A percentile compares a stretch with the other conserved stretches of the same genome.
phyloP scores from a whole-genome alignment of 2,113 vertebrate genomes.

The Neolamprologus cancellatus region DNA sequence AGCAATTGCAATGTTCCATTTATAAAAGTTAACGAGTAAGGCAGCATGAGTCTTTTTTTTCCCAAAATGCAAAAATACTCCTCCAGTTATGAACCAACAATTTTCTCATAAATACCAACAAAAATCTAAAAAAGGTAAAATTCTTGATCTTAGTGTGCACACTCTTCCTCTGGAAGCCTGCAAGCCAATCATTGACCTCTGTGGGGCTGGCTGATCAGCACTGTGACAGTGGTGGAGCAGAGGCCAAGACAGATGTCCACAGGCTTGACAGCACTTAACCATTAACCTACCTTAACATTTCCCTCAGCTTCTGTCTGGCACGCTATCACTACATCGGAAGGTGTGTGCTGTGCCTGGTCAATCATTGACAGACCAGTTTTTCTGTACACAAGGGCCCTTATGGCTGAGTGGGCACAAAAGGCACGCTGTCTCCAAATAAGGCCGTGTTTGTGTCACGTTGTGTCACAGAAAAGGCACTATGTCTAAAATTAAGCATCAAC shows the following conservation, averaged over 20 bases:
- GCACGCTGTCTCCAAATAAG: neutral
- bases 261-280: neutral
- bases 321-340: slow-evolving; percentile 15
- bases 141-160: neutral
- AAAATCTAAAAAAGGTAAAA: slow-evolving; percentile 12
- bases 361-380: neutral
- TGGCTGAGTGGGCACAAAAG: neutral
- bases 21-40: slow-evolving; percentile 30
- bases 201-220: neutral
- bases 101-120: slow-evolving; percentile 8
- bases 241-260: neutral
- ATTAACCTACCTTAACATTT: slow-evolving; percentile 1
- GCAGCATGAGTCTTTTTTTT: slow-evolving; percentile 27
- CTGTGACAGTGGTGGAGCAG: neutral
- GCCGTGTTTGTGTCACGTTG: neutral
- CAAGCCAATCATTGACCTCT: neutral
- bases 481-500: neutral
- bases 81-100: slow-evolving; percentile 28
- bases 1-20: slow-evolving; percentile 17
- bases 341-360: neutral
- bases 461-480: slow-evolving; percentile 5
- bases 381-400: neutral
- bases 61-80: slow-evolving; percentile 18
- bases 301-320: neutral
- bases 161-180: neutral